Base-by-base conservation (phyloP, 2,113 vertebrate genomes). In the Peromyscus californicus region DNA sequence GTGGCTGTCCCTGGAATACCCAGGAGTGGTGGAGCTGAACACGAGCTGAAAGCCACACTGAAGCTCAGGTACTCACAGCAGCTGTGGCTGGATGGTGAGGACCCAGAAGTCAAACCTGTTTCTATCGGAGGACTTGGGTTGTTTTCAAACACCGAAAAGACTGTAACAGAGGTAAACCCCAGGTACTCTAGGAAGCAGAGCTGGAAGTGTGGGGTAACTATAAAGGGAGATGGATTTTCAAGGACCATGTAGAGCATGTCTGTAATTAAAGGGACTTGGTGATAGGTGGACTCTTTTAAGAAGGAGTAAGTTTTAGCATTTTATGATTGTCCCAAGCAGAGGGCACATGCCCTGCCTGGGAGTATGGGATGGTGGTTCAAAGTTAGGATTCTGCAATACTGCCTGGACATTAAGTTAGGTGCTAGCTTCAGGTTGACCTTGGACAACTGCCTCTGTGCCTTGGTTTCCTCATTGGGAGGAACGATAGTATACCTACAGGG, bases 21-120 rank as follows among this genome's bases (percentile, higher is more conserved):
- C 8, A 3, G 10, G 15, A 10, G 63, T 16, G 4, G 7, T 26
- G 22, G 54, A 69, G 65, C 29, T 39, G 42, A 63, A 22, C 4
- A 33, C 65, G 1, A 0, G 45, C 10, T 36, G 16, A 74, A 19
- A 75, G 33, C 2, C 10, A 4, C 5, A 0, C 9, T 0, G 9
- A 61, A 36, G 4, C 72, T 36, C 10, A 13, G 57, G 33, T 65
- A 26, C 36, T 74, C n/a, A 61, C 0, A 2, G 61, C 0, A 17
- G 76, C 42, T 21, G 2, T 1, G 19, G 67, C 65, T 6, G 4
- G 9, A 6, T 6, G 31, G 36, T 2, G 3, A 72, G n/a, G n/a
- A 74, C 42, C 70, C 45, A 22, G 63, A n/a, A n/a, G 54, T 36
- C 39, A 39, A 75, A 61, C 59, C 3, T 29, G 33, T 42, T 75